phyloP scores from a whole-genome alignment of 2,888 invertebrate species.

The Muschampia plurimacula region DNA sequence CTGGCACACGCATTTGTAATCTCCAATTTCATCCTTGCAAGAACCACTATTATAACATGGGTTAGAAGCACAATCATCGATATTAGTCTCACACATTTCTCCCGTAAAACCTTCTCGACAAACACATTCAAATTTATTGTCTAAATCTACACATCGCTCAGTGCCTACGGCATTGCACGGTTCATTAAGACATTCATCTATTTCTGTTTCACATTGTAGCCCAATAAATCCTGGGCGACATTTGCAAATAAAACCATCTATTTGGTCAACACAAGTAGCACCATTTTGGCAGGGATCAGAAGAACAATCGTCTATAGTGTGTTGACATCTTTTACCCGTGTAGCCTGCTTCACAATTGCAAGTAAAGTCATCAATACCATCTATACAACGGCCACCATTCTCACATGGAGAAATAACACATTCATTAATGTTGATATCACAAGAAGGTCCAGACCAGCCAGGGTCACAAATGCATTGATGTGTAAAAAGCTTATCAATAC shows the following conservation, averaged over 20 bases:
- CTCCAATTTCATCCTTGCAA: conserved; percentile 94
- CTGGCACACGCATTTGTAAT: conserved; percentile 92
- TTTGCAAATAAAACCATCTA: conserved; percentile 96
- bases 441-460: conserved; percentile 95
- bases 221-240: conserved; percentile 97
- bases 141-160: conserved; percentile 94
- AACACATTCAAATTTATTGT: conserved; percentile 94
- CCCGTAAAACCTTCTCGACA: conserved; percentile 96
- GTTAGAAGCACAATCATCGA: conserved; percentile 93
- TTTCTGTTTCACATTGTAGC: conserved; percentile 96
- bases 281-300: conserved; percentile 97
- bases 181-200: conserved; percentile 96
- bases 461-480: conserved; percentile 96
- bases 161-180: conserved; percentile 97
- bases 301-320: conserved; percentile 96
- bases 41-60: conserved; percentile 96
- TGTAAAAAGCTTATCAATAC: conserved; percentile 94
- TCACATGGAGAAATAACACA: conserved; percentile 95
- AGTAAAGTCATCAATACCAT: conserved; percentile 92
- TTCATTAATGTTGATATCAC: conserved; percentile 96
- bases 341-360: conserved; percentile 98
- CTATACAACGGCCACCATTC: conserved; percentile 96
- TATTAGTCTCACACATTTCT: conserved; percentile 92
- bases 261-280: conserved; percentile 93
- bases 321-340: conserved; percentile 97